Conservation (phyloP, 2,888 invertebrate species). For the Spisula subtruncata region DNA sequence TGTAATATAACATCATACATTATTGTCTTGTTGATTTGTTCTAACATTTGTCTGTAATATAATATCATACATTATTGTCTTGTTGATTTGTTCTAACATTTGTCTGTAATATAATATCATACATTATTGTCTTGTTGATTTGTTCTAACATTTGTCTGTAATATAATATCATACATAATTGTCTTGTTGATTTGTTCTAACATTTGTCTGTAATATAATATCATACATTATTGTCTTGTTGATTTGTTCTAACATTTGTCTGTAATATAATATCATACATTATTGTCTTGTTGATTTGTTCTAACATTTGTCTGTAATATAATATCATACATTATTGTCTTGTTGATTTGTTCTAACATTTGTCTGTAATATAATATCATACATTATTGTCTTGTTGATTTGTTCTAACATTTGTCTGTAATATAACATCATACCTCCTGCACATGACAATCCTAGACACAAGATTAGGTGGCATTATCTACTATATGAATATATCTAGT, state of each 20-base stretch:
- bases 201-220: slow-evolving; percentile 78
- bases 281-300: slow-evolving; percentile 85
- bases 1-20: not conserved
- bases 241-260: slow-evolving; percentile 84
- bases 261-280: slow-evolving; percentile 64
- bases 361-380: slow-evolving; percentile 75
- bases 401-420: not conserved
- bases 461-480: too few relatives aligned
- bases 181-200: slow-evolving; percentile 85
- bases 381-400: too few relatives aligned
- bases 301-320: slow-evolving; percentile 81
- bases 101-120: not conserved
- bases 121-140: slow-evolving; percentile 80
- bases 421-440: not conserved
- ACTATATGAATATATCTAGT: not conserved
- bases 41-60: not conserved
- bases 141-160: slow-evolving; percentile 84
- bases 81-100: too few relatives aligned
- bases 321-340: slow-evolving; percentile 47
- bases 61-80: too few relatives aligned
- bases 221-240: slow-evolving; percentile 72
- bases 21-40: too few relatives aligned
- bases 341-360: slow-evolving; percentile 84
- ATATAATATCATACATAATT: slow-evolving; percentile 30
- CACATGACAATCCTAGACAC: too few relatives aligned